These are phyloP conservation scores for Cathartes aura DNA, from an alignment of 2,113 vertebrate genomes.

Conservation along the genomic window DNA sequence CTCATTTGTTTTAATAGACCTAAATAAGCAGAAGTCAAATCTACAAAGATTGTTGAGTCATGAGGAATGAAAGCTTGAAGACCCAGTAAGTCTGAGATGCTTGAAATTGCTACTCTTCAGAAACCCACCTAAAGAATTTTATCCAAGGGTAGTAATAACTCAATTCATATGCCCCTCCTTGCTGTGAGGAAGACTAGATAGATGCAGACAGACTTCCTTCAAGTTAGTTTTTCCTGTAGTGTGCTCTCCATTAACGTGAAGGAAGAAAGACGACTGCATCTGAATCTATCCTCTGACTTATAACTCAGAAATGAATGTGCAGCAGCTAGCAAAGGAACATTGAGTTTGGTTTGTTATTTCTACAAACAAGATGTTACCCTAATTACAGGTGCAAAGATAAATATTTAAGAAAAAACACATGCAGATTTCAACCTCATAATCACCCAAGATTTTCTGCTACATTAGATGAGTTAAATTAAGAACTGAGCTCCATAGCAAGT, in stretches of 20 bases:
- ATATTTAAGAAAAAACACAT: not conserved
- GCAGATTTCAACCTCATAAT: not conserved
- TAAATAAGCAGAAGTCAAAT: not conserved
- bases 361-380: not conserved
- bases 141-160: not conserved
- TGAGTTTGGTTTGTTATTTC: not conserved
- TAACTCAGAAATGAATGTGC: not conserved
- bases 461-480: not conserved
- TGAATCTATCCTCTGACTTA: not conserved
- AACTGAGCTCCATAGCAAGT: not conserved
- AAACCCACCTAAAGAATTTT: not conserved
- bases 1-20: not conserved
- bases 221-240: not conserved
- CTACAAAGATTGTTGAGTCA: not conserved
- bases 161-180: too few species aligned
- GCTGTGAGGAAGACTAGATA: not conserved
- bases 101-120: not conserved
- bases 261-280: accelerated
- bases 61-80: not conserved
- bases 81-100: not conserved
- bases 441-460: not conserved
- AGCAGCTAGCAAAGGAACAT: not conserved
- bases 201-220: not conserved
- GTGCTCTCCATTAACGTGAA: not conserved
- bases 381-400: not conserved